phyloP scores from a whole-genome alignment of 1,140 invertebrate genomes.

The Metopolophium dirhodum region DNA sequence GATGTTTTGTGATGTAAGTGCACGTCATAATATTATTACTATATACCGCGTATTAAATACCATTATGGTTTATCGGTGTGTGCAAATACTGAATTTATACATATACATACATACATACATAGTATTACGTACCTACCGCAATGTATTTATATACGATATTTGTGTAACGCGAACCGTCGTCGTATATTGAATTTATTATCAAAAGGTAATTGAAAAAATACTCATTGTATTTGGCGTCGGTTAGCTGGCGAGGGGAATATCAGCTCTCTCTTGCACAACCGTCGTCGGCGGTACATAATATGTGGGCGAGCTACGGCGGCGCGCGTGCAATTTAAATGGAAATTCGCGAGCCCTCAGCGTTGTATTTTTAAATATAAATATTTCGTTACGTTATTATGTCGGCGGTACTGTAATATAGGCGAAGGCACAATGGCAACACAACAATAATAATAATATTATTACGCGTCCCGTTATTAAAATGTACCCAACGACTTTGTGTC shows the following conservation, averaged over 20 bases:
- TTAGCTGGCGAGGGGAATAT: not conserved
- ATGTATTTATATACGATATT: not conserved
- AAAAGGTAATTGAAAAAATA: constrained; percentile 18
- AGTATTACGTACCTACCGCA: not conserved
- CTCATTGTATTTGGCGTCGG: not conserved
- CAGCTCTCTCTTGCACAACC: not conserved
- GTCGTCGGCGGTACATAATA: not conserved
- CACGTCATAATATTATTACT: not conserved
- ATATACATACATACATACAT: no score
- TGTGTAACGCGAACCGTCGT: not conserved
- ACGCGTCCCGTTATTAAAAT: not conserved
- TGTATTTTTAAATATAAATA: constrained; percentile 16
- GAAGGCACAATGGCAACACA: not conserved
- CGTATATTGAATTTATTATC: constrained; percentile 4
- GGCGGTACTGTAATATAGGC: no score
- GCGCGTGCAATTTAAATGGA: not conserved
- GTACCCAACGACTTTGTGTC: not conserved
- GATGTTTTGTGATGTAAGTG: not conserved
- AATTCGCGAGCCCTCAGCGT: not conserved
- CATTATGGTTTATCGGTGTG: not conserved
- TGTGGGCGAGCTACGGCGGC: not conserved
- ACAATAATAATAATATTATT: not conserved
- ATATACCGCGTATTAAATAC: not conserved
- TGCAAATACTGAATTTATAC: no score
- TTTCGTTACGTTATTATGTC: not conserved